These are phyloP conservation scores for Eremobia ochroleuca DNA, from an alignment of 2,888 invertebrate species.

Conservation along the genomic window DNA sequence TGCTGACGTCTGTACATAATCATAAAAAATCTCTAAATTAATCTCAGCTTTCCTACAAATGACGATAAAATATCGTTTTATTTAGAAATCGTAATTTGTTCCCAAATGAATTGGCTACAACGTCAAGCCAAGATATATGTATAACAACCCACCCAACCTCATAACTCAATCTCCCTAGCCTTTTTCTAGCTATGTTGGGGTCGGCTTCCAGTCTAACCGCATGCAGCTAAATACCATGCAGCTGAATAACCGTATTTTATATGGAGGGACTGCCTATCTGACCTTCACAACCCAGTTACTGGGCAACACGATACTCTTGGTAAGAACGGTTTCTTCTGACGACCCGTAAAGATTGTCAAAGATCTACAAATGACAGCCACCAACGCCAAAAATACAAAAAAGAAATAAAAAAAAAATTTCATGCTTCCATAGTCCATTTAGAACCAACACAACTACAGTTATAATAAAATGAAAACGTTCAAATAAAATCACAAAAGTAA, in stretches of 20 bases:
- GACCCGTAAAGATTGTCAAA: not conserved
- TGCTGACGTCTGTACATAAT: too few relatives aligned
- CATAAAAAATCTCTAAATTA: not conserved
- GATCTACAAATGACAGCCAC: not conserved
- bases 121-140: not conserved
- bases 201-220: too few relatives aligned
- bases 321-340: not conserved
- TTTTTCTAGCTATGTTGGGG: too few relatives aligned
- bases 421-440: not conserved
- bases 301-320: too few relatives aligned
- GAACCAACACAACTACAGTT: not conserved
- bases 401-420: not conserved
- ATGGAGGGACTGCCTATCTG: too few relatives aligned
- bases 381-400: not conserved
- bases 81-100: not conserved
- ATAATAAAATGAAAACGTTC: not conserved
- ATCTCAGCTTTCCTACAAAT: not conserved
- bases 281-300: too few relatives aligned
- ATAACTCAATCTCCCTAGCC: too few relatives aligned
- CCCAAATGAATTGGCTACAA: not conserved
- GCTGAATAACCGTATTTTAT: too few relatives aligned
- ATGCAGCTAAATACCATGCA: too few relatives aligned
- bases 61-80: not conserved
- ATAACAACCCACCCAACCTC: not conserved
- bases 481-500: slow-evolving; percentile 37